Evolutionary conservation across 2,113 vertebrate genomes (phyloP), one percentile per base, ranked within the genome.

Genomic region (Planiliza haematocheilus): DNA sequence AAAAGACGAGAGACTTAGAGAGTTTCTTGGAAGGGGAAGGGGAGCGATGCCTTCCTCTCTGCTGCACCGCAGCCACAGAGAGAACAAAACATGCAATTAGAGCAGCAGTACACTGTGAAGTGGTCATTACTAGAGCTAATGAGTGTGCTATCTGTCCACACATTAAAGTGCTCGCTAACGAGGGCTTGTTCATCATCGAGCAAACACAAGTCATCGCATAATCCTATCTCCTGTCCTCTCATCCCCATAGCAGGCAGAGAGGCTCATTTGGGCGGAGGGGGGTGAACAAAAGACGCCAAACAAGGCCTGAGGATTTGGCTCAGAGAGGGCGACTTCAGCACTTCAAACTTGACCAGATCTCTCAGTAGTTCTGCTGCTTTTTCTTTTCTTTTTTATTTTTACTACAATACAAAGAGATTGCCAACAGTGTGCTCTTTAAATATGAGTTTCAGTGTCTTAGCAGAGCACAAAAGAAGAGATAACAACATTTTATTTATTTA

Each of bases 111-210:
- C 86, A 80, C 81, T 89, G 87, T 86, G 86, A 89, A 93, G 89
- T 85, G 90, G 90, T 93, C 92, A 91, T 94, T 93, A 93, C 88
- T 89, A 83, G 74, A 85, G 89, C 89, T 94, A 94, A 94, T 94
- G 93, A 93, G 88, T 13, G 57, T 50, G 56, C 92, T 92, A 93
- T 94, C 93, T 90, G 87, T 85, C 85, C 81, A 17, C 79, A 84
- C 90, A 91, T 93, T 94, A 92, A 91, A 91, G 89, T 69, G 85
- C 79, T 75, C 18, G 64, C 88, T 94, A 94, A 94, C 88, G 92
- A 93, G 91, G 74, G 87, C 90, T 92, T 94, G 93, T 94, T 93
- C 92, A 94, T 94, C 93, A 92, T 92, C 84, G 63, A 52, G 49
- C 64, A 65, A 90, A 91, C 85, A 90, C 88, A 87, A 91, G 90